Conservation (phyloP, 2,888 invertebrate genomes). For the Cheiracanthium punctorium region DNA sequence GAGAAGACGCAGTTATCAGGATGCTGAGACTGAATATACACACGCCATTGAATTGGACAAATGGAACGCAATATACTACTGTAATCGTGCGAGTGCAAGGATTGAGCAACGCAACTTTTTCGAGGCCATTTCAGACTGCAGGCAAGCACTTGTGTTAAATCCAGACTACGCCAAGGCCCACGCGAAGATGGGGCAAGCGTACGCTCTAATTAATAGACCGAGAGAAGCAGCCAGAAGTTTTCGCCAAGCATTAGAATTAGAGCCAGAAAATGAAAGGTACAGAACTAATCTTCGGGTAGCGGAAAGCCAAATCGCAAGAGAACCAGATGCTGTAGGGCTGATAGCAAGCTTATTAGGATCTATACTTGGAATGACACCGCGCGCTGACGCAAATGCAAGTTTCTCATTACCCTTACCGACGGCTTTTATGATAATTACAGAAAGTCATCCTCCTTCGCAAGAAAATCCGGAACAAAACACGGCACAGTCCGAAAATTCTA, state of each 20-base stretch:
- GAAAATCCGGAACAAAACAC: neutral
- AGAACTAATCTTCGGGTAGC: slow-evolving; percentile 32
- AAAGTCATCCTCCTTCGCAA: neutral
- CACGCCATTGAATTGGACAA: slow-evolving; percentile 92
- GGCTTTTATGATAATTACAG: neutral
- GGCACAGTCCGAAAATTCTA: neutral
- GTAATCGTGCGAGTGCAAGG: slow-evolving; percentile 96
- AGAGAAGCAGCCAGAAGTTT: slow-evolving; percentile 36
- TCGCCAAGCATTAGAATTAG: slow-evolving; percentile 36
- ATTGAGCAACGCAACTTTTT: slow-evolving; percentile 90
- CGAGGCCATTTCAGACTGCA: slow-evolving; percentile 92
- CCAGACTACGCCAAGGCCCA: slow-evolving; percentile 96
- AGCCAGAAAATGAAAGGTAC: slow-evolving; percentile 40
- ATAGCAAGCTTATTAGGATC: neutral
- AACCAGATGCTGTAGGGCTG: neutral
- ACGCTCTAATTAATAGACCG: slow-evolving; percentile 34
- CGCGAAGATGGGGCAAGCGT: slow-evolving; percentile 85
- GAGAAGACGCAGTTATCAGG: slow-evolving; percentile 84
- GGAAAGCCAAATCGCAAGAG: slow-evolving; percentile 7
- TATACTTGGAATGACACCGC: neutral
- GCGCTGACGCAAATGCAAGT: too few relatives aligned
- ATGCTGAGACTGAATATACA: slow-evolving; percentile 79
- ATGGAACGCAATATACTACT: slow-evolving; percentile 94
- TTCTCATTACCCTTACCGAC: neutral
- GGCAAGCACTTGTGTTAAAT: slow-evolving; percentile 90